Evolutionary conservation across 2,888 invertebrate species (phyloP), one percentile per base, ranked within the genome.

Genomic region (Tethea ocularis): DNA sequence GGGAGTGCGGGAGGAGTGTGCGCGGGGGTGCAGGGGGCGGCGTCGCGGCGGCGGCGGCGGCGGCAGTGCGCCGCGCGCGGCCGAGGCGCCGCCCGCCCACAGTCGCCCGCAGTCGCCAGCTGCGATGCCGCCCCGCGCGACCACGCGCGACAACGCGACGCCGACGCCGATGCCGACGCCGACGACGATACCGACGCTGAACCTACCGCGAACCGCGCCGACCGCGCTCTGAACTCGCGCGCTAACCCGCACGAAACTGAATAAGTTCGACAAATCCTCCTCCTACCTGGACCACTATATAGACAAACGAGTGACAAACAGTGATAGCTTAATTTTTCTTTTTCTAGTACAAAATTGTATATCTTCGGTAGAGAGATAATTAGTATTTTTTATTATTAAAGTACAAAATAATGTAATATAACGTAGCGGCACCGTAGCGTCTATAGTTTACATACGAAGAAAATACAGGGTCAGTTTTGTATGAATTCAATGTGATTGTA

Each of bases 11-110:
- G 67, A 58, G 67, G 66, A 55, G 68, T 67, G 70, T 59, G 54
- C 68, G 63, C 66, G 71, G 71, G 58, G 53, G 57, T 36, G 72
- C 59, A 65, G 67, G 76, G 38, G 70, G 78, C 74, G 81, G 78
- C 75, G 80, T 74, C 75, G 80, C 69, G 78, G 79, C 77, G 83
- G 79, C 81, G 82, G 82, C 88, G 89, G 82, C 88, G 88, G 84
- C 87, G 88, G 85, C 90, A 89, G 90, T 92, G 93, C 89, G 93
- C 92, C 92, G 93, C 93, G 93, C 93, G 94, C 94, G 93, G 92
- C 91, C 93, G 87, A 77, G 82, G 88, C 88, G 89, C 88, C 87
- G 88, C 88, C 88, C 88, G 88, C 88, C 86, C 85, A 74, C 81
- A 78, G 78, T 81, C 80, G 75, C 77, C 74, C 68, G 73, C 73